Evolutionary conservation across 2,888 invertebrate genomes (phyloP), one percentile per base, ranked within the genome.

Genomic region (Smittia sp.): DNA sequence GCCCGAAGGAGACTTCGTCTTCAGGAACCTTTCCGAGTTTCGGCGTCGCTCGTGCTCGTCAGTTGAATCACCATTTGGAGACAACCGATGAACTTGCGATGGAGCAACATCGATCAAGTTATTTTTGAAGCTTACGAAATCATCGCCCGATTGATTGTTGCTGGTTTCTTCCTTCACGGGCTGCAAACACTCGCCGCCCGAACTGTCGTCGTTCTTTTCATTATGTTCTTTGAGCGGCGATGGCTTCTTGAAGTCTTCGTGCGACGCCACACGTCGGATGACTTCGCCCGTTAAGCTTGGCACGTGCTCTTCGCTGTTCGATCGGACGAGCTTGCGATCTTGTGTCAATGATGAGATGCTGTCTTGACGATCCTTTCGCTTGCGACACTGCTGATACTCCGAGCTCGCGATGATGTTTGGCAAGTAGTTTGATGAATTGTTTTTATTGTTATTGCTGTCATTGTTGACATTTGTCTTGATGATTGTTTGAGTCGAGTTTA

Each of bases 351-450:
- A 86, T 76, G 85, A 85, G 75, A 78, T 81, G 79, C 87, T 87
- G 80, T 88, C 88, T 77, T 87, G 85, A 62, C 88, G 84, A 79
- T 88, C 88, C 80, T 88, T 88, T 76, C 88, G 84, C 79, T 88
- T 88, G 74, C 87, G 81, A 46, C 86, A 75, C 78, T 80, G 82
- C 76, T 82, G 81, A 82, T 82, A 82, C 80, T 83, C 83, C 74
- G 80, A 74, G 52, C 82, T 81, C 77, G 83, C 82, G 73, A 83
- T 81, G 77, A 82, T 78, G 76, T 82, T 81, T 75, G 82, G 82
- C 76, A 83, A 77, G 77, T 83, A 83, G 73, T 81, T 80, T 76
- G 82, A 76, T 58, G 74, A 76, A 38, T 52, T 27, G 63, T 74
- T 72, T 1, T 74, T 65, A 18, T 70, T 72, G 46, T 75, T 75